Evolutionary conservation across 2,888 invertebrate species (phyloP), one percentile per base, ranked within the genome.

Genomic region (Muscina levida): DNA sequence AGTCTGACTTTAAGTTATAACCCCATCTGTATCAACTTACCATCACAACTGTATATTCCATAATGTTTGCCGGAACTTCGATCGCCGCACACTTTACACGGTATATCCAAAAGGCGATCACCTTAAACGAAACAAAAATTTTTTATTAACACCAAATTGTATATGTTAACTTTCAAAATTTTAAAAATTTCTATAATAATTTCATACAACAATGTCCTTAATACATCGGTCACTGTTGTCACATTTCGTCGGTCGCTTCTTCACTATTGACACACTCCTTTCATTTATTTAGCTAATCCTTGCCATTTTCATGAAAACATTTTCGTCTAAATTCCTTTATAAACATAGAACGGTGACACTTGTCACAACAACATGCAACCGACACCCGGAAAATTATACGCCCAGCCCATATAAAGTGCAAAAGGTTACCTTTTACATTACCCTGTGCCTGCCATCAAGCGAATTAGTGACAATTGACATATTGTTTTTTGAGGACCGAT

Each of bases 31-130:
- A 11, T 57, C 13, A 24, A 89, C 92, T 94, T 92, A 97, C 99
- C 99, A 92, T 99, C 99, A 90, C 99, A 99, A 88, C 98, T 98
- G 92, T 98, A 99, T 88, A 99, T 99, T 85, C 99, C 99, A 92
- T 99, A 99, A 92, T 99, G 99, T 92, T 99, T 99, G 77, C 99
- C 99, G 13, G 98, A 98, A 87, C 98, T 98, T 88, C 99, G 94
- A 91, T 99, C 99, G 77, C 98, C 98, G 89, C 99, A 99, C 82
- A 99, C 99, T 91, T 98, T 97, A 92, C 99, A 99, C 17, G 98
- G 98, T 89, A 99, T 98, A 91, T 99, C 99, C 88, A 99, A 94
- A 85, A 99, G 94, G 87, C 99, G 95, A 91, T 99, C 98, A 90
- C 98, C 98, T 97, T 51, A 73, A 59, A 0, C 39, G 56, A 68